Base-by-base conservation (phyloP, 2,113 vertebrate species). In the Ellobius talpinus region DNA sequence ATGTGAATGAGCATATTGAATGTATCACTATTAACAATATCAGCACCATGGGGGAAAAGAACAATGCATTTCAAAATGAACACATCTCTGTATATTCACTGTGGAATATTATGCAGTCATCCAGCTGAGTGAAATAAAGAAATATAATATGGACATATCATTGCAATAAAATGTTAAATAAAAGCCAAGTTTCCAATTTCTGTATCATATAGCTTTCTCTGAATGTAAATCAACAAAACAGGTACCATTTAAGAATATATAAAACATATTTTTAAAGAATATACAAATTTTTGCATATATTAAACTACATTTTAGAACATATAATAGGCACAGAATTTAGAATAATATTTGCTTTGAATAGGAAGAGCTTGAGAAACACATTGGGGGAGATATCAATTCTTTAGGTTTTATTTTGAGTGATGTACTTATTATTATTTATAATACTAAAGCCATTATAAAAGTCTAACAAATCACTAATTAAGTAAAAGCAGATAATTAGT, bases 111-210 rank as follows among this genome's bases (percentile, higher is more conserved):
- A 89, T 5, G 79, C 17, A n/a, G 45, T 16, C 31, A 33, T n/a
- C 42, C 81, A 81, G 89, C 47, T 50, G 23, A 16, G 78, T 63
- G 29, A 93, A 66, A 58, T 58, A 4, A 3, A 23, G 52, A 0
- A 81, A 77, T 74, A 73, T 2, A 33, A 16, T 52, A 87, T 36
- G 24, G 65, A 24, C 7, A 90, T 63, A 93, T 55, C 36, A 70
- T 81, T 70, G 63, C 31, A 78, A 87, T 93, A 31, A 21, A 86
- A 50, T 50, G 61, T 14, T 87, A 97, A 95, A 50, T 47, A 26
- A 33, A 89, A 77, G 84, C 36, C 45, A 81, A 81, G 7, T 91
- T 13, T 87, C 17, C 16, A 89, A 95, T n/a, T 24, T 70, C n/a
- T 31, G 16, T 6, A 17, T 58, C 13, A 63, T 50, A 73, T 86